Base-by-base conservation (phyloP, 1,140 invertebrate genomes). In the Tigriopus japonicus region DNA sequence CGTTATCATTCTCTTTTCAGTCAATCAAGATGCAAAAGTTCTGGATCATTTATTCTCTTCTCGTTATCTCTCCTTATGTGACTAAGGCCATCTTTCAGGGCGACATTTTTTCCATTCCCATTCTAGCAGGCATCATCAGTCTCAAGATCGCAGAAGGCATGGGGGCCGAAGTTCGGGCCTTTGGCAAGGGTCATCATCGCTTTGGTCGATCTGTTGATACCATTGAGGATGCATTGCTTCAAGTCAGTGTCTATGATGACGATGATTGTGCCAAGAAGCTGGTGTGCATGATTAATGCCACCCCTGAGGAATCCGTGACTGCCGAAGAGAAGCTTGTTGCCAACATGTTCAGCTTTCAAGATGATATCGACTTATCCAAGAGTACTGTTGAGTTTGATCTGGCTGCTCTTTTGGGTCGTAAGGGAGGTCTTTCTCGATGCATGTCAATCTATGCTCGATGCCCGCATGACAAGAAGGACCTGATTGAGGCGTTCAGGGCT, bases 191-290 rank as follows among this genome's bases (percentile, higher is more conserved):
- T 49, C 45, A 10, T 49, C 21, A 14, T 24, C 53, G 15, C 13
- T n/a, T n/a, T 14, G n/a, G 23, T n/a, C 15, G 53, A 3, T 55
- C 53, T 9, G 53, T 40, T n/a, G 53, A 55, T 2, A 2, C 13
- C 15, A 12, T 58, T 6, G 21, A 6, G 6, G 45, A 49, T 17
- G 21, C 45, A 5, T 23, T 58, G 2, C 55, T 58, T 24, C 17
- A 13, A 14, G 55, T 24, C 28, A 6, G 3, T 17, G 28, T 19
- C 6, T 1, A 40, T 6, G 55, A 58, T 43, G 28, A 6, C 41
- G 21, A 23, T 42, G 55, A 58, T 41, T 58, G 55, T n/a, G 55
- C 55, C 28, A 58, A 58, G 55, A 40, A 40, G 28, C 3, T 58
- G 15, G 23, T 58, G 1, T 58, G 55, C 15, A 40, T 35, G 28